Evolutionary conservation across 2,113 vertebrate genomes (phyloP), one percentile per base, ranked within the genome.

Genomic region (Ceuthmochares aereus): DNA sequence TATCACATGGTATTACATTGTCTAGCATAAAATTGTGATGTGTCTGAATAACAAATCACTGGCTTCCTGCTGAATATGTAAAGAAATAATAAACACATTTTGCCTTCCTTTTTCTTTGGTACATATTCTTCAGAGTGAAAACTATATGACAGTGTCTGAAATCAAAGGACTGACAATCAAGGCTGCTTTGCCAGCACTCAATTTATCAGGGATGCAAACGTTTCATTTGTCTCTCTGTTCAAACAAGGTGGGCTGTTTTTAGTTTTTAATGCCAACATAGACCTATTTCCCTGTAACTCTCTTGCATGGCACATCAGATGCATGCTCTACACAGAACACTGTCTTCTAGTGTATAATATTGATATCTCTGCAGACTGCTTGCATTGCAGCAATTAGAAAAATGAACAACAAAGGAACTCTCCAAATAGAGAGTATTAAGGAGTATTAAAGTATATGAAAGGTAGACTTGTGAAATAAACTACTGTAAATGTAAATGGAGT

Each of bases 31-130:
- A 87, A 97, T 73, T 3, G 7, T 8, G 54, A 58, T 75, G 73
- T 76, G 59, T 67, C 90, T 95, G 93, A 95, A 94, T 87, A 96
- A 90, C 89, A 97, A 95, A 95, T 91, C 59, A 42, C 79, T 37
- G 64, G 45, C 73, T 95, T 94, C 89, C 92, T 62, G 55, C 62
- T 75, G 60, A 95, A 94, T 52, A 29, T 2, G 12, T 58, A 82
- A 89, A 92, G 66, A 84, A 96, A 94, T 51, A 90, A 92, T 83
- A 96, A 92, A 37, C 40, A 84, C n/a, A 75, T 13, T 84, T 68
- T 74, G 56, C 59, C 51, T 88, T 81, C 60, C 54, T 78, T 91
- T 80, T 70, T 49, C 76, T 80, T 93, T 72, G 20, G 67, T 95
- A 80, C 52, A 56, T 55, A 59, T 42, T 90, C 60, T 90, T 81